These are phyloP conservation scores for Equus quagga DNA, from an alignment of 2,113 vertebrate species.

Conservation along the genomic window DNA sequence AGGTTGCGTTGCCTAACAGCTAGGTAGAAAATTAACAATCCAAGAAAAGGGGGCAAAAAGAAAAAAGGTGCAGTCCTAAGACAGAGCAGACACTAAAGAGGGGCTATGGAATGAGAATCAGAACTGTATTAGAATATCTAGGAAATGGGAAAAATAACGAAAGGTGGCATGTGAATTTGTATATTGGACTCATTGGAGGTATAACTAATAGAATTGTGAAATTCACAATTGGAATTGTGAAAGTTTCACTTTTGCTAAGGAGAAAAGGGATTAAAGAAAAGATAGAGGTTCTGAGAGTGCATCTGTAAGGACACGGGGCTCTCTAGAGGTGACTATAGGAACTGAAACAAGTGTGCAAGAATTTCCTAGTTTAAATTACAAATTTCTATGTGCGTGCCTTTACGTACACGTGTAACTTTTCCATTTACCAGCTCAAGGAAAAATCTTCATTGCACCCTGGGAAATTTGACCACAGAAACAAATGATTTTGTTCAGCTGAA, in stretches of 20 bases:
- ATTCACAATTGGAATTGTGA: not conserved
- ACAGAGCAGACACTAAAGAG: not conserved
- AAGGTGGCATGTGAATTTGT: not conserved
- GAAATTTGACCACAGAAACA: not conserved
- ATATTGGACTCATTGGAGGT: not conserved
- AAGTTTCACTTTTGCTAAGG: not conserved
- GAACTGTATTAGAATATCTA: not conserved
- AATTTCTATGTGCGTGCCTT: not conserved
- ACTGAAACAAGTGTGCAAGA: not conserved
- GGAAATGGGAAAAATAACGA: not conserved
- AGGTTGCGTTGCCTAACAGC: rapidly evolving
- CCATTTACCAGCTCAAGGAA: not conserved
- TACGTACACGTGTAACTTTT: not conserved
- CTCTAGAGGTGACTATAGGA: not conserved
- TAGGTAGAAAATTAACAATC: not conserved
- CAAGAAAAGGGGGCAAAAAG: not conserved
- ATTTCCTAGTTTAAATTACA: slow-evolving; percentile 12
- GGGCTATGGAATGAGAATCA: not conserved
- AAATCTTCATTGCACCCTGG: not conserved
- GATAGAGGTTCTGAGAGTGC: not conserved
- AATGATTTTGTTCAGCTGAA: not conserved
- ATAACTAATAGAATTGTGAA: not conserved
- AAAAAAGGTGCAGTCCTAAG: not conserved
- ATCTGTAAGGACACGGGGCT: not conserved
- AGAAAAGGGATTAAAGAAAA: not conserved